A percentile compares a stretch with the other conserved stretches of the same genome.
phyloP scores from a whole-genome alignment of 30 jellyfish, hydroid and myxozoan genomes.

The Turritopsis rubra region DNA sequence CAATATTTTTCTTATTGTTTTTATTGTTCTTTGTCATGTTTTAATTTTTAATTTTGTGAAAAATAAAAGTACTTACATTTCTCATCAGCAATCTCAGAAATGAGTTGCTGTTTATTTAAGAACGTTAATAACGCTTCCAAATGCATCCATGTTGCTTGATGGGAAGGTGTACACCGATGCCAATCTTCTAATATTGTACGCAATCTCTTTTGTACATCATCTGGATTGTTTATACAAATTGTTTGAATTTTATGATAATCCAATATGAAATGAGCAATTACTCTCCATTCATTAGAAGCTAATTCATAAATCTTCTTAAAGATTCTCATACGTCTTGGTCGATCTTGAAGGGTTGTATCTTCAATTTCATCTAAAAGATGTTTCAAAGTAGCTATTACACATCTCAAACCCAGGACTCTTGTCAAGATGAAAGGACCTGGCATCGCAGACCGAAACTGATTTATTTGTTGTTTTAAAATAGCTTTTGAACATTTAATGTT shows the following conservation, averaged over 20 bases:
- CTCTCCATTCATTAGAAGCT: background rate
- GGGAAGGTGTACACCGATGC: background rate
- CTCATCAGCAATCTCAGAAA: background rate
- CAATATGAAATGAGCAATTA: background rate
- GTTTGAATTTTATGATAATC: background rate
- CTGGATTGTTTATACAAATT: background rate
- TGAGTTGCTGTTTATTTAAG: background rate
- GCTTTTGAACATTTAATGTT: no score
- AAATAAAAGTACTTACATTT: background rate
- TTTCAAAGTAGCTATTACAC: no score
- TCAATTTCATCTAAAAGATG: background rate
- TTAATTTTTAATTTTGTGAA: no score
- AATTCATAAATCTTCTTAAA: background rate
- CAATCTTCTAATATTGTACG: background rate
- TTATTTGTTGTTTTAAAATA: no score
- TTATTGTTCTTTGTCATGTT: no score
- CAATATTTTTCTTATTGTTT: no score
- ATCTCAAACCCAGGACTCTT: no score
- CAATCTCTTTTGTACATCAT: background rate
- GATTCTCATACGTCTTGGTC: background rate
- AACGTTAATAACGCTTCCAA: background rate
- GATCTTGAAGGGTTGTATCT: background rate
- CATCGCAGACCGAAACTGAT: no score
- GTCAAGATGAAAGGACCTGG: no score
- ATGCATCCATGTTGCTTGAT: background rate